Evolutionary conservation across 2,888 invertebrate genomes (phyloP), one percentile per base, ranked within the genome.

Genomic region (Melanophora roralis): DNA sequence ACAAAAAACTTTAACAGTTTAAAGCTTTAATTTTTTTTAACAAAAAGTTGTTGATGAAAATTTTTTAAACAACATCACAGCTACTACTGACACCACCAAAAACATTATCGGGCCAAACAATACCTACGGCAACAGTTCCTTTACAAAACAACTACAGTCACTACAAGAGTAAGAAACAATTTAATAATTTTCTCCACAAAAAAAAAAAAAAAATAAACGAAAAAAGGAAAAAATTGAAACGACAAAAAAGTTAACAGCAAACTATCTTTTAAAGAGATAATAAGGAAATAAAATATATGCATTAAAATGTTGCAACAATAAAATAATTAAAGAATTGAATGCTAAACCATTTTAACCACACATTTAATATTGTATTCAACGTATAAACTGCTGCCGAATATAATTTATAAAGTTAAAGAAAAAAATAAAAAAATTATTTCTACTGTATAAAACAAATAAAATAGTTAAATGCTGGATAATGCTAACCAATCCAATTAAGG

Each of bases 161-260:
- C 34, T 55, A 45, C 57, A 55, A 8, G 12, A 55, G 36, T 21
- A 34, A 43, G 19, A 45, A 57, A 57, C 68, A 68, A 68, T 45
- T 68, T 57, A 68, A 68, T 68, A 68, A 57, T 57, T 68, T 49
- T 40, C 34, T 68, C 45, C 27, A 45, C 45, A 68, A 68, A 55
- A 55, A 55, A 55, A 45, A 57, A 68, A 68, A 55, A 55, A 55
- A 55, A 67, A 27, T 27, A 27, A 27, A 27, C 6, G 3, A 27
- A 3, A 27, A 5, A 27, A 27, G 6, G 27, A 5, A 3, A 27
- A 27, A 27, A 2, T 4, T 2, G n/a, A 38, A 38, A 11, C n/a
- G 7, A 23, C 43, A 67, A 43, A 53, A 43, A 27, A n/a, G 53
- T 6, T 12, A 7, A 53, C 32, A 51, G 53, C 12, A 43, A n/a